Base-by-base conservation (phyloP, 1,140 invertebrate genomes). In the Drosophila serrata region DNA sequence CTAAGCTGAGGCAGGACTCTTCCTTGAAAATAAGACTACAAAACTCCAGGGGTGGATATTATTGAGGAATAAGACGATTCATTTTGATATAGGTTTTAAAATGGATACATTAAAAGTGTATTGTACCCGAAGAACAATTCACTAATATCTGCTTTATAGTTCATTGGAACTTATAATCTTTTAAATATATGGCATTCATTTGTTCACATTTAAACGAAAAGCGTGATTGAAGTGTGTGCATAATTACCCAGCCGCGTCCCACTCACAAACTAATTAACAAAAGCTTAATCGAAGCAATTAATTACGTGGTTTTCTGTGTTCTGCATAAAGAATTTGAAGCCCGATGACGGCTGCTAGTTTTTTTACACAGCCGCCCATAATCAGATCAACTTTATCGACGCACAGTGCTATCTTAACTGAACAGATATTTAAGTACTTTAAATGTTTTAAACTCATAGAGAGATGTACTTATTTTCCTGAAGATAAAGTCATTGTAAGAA, bases 211-310 rank as follows among this genome's bases (percentile, higher is more conserved):
- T 11, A 35, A 53, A 7, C 6, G 8, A 22, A 13, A 53, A 53
- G 49, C 17, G 31, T 35, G 49, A 37, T 37, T 22, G 31, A 53
- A 53, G 49, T 35, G 49, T 53, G 49, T 35, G 31, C 17, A 53
- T 53, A 37, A 35, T 35, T 35, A 9, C 13, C 7, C 8, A 13
- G 7, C 31, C 4, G 31, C 13, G 17, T 53, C 17, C 7, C 11
- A 13, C 17, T 19, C 49, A 4, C 49, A 15, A 35, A 22, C 27
- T 9, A 35, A 51, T 33, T 33, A 51, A 17, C 9, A 31, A 17
- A 19, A 33, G 17, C 17, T 33, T 19, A 33, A 51, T 51, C 1
- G 19, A 51, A 19, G 11, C 29, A 51, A 51, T 53, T 15, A 53
- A 35, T 53, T 22, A 53, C 17, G 4, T 15, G 8, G 12, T 5